Evolutionary conservation across 2,888 invertebrate genomes (phyloP).

Genomic region (Chrysolina oricalcia): DNA sequence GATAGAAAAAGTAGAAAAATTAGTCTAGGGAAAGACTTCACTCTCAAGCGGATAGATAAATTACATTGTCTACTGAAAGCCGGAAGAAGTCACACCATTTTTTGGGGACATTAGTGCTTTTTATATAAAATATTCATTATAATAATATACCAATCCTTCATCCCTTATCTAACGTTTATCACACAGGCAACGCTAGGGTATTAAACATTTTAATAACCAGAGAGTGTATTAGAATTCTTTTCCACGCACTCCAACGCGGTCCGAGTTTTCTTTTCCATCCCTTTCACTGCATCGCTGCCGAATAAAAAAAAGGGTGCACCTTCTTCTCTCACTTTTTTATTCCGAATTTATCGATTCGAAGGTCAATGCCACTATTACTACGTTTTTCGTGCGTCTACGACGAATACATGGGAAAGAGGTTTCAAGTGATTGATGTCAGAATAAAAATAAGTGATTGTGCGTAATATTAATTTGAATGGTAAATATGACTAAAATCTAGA

Average conservation of each 20-base stretch:
- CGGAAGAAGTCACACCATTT: too few relatives aligned
- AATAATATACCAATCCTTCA: conserved; percentile 13
- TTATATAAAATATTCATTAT: neutral
- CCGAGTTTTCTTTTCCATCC: conserved; percentile 38
- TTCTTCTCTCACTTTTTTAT: conserved; percentile 56
- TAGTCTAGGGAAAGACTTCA: too few relatives aligned
- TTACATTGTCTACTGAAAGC: too few relatives aligned
- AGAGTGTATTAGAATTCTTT: conserved; percentile 42
- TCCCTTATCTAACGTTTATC: conserved; percentile 5
- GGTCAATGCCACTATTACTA: conserved; percentile 60
- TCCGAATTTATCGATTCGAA: conserved; percentile 57
- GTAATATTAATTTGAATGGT: too few relatives aligned
- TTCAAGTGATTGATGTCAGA: conserved; percentile 8
- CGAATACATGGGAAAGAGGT: conserved; percentile 42
- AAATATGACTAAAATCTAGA: too few relatives aligned
- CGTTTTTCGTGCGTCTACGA: conserved; percentile 49
- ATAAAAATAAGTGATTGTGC: neutral
- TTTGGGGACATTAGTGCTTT: neutral
- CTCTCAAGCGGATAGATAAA: too few relatives aligned
- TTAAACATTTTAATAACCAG: conserved; percentile 43
- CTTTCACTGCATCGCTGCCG: conserved; percentile 42
- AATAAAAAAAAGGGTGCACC: conserved; percentile 55
- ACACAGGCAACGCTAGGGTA: neutral
- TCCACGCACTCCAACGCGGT: conserved; percentile 10
- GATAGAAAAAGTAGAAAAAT: too few relatives aligned